These are phyloP conservation scores for Drosophila bocqueti DNA, from an alignment of 1,140 invertebrate genomes.

Conservation along the genomic window DNA sequence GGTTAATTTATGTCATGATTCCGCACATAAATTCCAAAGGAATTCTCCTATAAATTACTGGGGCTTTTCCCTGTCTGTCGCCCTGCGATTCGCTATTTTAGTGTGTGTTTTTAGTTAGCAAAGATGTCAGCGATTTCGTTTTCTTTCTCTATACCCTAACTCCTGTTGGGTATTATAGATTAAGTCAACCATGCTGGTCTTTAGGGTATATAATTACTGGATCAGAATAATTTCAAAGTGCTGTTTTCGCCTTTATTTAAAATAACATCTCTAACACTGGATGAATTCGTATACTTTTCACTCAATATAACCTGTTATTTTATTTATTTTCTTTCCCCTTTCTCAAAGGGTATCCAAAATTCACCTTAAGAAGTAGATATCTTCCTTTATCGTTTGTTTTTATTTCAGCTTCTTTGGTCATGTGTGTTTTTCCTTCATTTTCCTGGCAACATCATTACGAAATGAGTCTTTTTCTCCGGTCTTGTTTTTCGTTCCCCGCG, in stretches of 20 bases:
- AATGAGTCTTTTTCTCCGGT: conserved; percentile 54
- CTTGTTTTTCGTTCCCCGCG: conserved; percentile 33
- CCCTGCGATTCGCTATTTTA: conserved; percentile 27
- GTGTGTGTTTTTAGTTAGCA: conserved; percentile 53
- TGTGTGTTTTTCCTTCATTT: conserved; percentile 36
- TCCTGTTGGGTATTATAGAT: background rate
- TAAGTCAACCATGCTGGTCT: too few relatives aligned
- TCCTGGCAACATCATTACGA: conserved; percentile 59
- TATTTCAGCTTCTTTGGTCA: conserved; percentile 19
- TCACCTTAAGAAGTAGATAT: background rate
- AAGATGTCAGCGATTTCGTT: conserved; percentile 68
- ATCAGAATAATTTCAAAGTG: background rate
- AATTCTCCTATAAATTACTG: conserved; percentile 76
- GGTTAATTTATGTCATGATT: conserved; percentile 80
- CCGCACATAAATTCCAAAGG: conserved; percentile 73
- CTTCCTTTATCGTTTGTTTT: conserved; percentile 17
- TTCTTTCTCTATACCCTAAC: conserved; percentile 5
- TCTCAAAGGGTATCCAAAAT: background rate
- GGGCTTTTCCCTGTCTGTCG: conserved; percentile 59
- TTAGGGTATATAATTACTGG: background rate
- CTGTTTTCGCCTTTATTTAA: background rate
- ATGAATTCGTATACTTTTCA: background rate
- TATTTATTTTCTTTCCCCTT: background rate
- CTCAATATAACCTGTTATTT: background rate
- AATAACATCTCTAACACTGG: background rate